Evolutionary conservation across 2,113 vertebrate species (phyloP), one percentile per base, ranked within the genome.

Genomic region (Gymnocephalus cernua): DNA sequence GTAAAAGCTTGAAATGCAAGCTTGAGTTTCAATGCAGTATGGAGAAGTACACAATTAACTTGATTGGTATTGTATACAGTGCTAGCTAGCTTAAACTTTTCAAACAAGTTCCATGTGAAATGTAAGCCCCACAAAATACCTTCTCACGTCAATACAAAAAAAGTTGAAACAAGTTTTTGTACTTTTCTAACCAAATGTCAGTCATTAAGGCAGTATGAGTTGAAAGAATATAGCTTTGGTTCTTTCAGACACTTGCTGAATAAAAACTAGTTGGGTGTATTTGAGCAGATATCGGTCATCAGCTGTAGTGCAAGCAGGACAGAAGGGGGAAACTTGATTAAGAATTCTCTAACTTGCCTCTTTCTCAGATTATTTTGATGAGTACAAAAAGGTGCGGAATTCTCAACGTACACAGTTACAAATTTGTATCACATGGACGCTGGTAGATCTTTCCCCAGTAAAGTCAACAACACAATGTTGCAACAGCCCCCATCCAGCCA

Each of bases 121-220:
- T 38, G 10, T 77, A 45, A 53, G 32, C 18, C 48, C 32, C 19
- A 78, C 56, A 71, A 67, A 79, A 65, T 44, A 18, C 21, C 13
- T 25, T 64, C 7, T 70, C 12, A 53, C 3, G 2, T 64, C 12
- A 54, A 72, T 59, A 79, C 27, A 79, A 69, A 68, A 57, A 19
- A 1, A 80, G 18, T n/a, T 32, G 5, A 32, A 5, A 32, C 32
- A 32, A 50, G 8, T 63, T 12, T 56, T 50, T 77, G 59, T 82
- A 78, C 78, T 75, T 79, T 67, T 32, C 13, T 69, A 74, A 89
- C 83, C 72, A 72, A 77, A 80, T 21, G 25, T 65, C 54, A 51
- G 50, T 87, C 63, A 59, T 93, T 93, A 94, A 94, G 91, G 93
- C 93, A 92, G 64, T 70, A 72, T 89, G 68, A 83, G 57, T 58